phyloP scores from a whole-genome alignment of 2,113 vertebrate genomes.

The Podilymbus podiceps region DNA sequence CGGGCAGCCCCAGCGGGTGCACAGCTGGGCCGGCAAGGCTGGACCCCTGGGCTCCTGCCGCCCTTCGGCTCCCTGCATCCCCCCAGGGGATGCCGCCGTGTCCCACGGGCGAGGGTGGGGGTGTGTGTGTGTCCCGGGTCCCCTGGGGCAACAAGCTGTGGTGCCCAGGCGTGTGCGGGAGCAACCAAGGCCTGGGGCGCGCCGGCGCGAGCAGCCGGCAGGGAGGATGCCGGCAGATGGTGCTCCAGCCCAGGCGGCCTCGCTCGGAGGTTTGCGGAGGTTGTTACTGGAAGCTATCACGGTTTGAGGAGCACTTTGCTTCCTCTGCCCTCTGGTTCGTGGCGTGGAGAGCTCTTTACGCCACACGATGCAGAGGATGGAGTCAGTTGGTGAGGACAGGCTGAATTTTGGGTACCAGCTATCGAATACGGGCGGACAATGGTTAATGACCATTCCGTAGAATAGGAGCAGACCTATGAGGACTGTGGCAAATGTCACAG shows the following conservation, averaged over 20 bases:
- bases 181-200: fast-evolving
- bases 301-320: background rate
- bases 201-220: background rate
- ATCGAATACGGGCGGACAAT: fast-evolving
- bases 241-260: conserved; percentile 26
- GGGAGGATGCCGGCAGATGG: conserved; percentile 33
- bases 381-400: background rate
- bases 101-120: fast-evolving
- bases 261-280: background rate
- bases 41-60: background rate
- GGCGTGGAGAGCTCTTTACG: background rate
- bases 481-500: background rate
- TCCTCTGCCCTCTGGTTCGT: background rate
- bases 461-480: background rate
- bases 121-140: no score
- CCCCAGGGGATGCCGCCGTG: fast-evolving
- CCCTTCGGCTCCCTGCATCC: background rate
- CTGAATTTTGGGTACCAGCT: background rate
- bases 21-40: fast-evolving
- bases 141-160: background rate
- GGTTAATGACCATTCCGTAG: background rate
- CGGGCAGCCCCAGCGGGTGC: fast-evolving
- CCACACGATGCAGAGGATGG: background rate
- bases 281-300: background rate
- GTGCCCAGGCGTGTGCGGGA: background rate